Conservation (phyloP, 2,797 vertebrate species). For the Fistularia tabacaria region DNA sequence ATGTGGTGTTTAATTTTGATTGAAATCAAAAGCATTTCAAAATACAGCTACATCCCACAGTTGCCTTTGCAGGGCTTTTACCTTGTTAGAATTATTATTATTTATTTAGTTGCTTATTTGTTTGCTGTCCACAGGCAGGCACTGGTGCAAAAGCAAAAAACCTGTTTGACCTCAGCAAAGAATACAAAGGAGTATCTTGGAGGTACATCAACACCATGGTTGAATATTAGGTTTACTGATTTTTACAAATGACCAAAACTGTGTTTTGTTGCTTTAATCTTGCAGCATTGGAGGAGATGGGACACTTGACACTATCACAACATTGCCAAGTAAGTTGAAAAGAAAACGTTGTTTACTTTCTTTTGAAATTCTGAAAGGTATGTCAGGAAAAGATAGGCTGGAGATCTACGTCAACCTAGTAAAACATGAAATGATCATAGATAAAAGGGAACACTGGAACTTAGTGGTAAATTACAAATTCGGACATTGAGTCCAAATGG, state of each 20-base stretch:
- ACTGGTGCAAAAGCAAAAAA: constrained; percentile 70
- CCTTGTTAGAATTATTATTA: constrained; percentile 1
- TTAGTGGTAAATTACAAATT: no score
- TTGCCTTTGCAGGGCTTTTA: constrained; percentile 10
- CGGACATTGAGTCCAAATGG: no score
- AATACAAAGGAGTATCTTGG: constrained; percentile 85
- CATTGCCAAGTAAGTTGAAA: constrained; percentile 84
- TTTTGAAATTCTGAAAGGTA: no score
- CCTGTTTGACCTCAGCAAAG: constrained; percentile 39
- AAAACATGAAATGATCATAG: no score
- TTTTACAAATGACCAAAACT: neutral
- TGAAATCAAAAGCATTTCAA: neutral
- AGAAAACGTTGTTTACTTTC: no score
- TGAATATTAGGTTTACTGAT: neutral
- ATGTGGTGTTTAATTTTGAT: neutral
- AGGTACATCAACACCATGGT: constrained; percentile 68
- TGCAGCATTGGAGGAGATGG: constrained; percentile 84
- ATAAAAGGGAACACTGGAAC: no score
- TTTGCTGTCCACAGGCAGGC: constrained; percentile 67
- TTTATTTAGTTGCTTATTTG: neutral
- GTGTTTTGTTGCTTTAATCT: constrained; percentile 19
- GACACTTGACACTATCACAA: constrained; percentile 76
- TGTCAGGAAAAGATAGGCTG: no score
- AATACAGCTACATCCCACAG: neutral
- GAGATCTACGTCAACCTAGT: no score